Evolutionary conservation across 2,113 vertebrate genomes (phyloP), one percentile per base, ranked within the genome.

Genomic region (Sander lucioperca): DNA sequence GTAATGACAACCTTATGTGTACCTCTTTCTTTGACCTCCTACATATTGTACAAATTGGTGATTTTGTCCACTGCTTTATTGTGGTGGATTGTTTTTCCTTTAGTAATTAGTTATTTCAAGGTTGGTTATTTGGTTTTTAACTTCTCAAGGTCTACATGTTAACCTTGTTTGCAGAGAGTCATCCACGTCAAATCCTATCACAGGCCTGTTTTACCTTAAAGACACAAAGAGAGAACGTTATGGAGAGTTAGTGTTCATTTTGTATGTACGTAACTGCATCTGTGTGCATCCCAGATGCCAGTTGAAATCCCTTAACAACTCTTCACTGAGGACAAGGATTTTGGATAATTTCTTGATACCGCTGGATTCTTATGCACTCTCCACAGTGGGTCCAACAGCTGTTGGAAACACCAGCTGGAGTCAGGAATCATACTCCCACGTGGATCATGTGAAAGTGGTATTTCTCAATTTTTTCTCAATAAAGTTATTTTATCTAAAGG

Each of bases 361-460:
- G 70, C 73, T 59, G 18, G 27, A 36, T 54, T 77, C 73, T 79
- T 71, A 16, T 63, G 48, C 62, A 27, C 1, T 30, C 83, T 74
- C 79, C 80, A 77, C 83, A 63, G 91, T 72, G 51, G 91, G 86
- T 88, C 80, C 85, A 48, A 88, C 93, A 93, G 94, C 93, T 94
- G 92, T 79, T 88, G 51, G 69, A 91, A 80, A 73, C 86, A 88
- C 86, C 87, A 92, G 82, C 82, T 86, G 88, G 82, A 85, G 80
- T 82, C 74, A 58, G 33, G 78, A 76, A 74, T 78, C 76, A 53
- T 57, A 57, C 47, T 80, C 73, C 69, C 74, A 62, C 62, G 75
- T 59, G 68, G 59, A 76, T 61, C 73, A 68, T 78, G 63, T 54
- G 39, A 74, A 80, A 56, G 73, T 54, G 13, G 59, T 12, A 62